A percentile compares a stretch with the other conserved stretches of the same genome.
Conservation (phyloP, 2,888 invertebrate species). For the Drosophila neotestacea region DNA sequence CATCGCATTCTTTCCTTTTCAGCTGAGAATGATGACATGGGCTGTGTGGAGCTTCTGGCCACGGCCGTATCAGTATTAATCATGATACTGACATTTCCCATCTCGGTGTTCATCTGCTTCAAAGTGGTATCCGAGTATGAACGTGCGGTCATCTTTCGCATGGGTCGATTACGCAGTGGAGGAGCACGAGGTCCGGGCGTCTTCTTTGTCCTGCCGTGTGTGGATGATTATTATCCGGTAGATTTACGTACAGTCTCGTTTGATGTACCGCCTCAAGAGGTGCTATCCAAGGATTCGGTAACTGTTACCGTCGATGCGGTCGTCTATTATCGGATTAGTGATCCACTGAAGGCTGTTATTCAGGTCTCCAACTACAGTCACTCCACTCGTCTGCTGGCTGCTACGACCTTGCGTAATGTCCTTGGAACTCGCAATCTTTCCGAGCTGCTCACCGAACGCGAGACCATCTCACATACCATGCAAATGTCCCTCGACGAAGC, state of each 20-base stretch:
- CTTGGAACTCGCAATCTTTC: conserved; percentile 96
- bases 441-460: conserved; percentile 96
- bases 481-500: conserved; percentile 90
- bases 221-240: conserved; percentile 96
- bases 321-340: conserved; percentile 93
- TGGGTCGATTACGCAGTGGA: conserved; percentile 89
- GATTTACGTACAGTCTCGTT: conserved; percentile 97
- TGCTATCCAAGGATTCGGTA: conserved; percentile 96
- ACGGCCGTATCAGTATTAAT: conserved; percentile 90
- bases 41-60: conserved; percentile 91
- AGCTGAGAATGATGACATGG: conserved; percentile 88
- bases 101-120: conserved; percentile 94
- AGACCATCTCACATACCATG: conserved; percentile 96
- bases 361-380: conserved; percentile 92
- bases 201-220: conserved; percentile 97
- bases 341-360: conserved; percentile 91
- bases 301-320: conserved; percentile 97
- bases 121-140: conserved; percentile 96
- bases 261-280: conserved; percentile 98
- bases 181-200: conserved; percentile 90
- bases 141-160: conserved; percentile 94
- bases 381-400: conserved; percentile 92
- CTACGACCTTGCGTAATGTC: conserved; percentile 94
- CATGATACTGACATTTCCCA: conserved; percentile 91
- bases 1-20: neutral